A percentile compares a stretch with the other conserved stretches of the same genome.
Conservation (phyloP, 2,113 vertebrate species). For the Platichthys stellatus region DNA sequence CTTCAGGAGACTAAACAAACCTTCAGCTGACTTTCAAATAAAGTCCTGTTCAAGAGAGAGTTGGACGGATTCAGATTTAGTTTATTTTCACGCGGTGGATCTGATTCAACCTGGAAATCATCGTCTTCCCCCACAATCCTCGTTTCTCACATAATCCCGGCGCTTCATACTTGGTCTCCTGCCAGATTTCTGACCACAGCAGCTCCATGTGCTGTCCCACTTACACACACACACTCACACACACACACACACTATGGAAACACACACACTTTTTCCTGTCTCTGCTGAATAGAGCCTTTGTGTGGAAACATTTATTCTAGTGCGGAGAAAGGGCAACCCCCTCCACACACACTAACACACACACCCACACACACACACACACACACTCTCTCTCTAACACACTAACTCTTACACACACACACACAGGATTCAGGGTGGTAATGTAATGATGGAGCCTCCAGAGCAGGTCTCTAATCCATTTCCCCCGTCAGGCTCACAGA, state of each 20-base stretch:
- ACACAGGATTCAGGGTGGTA: conserved; percentile 33
- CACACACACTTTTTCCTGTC: conserved; percentile 43
- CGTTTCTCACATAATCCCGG: conserved; percentile 44
- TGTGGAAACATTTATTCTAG: conserved; percentile 67
- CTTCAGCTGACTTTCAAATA: too few species aligned
- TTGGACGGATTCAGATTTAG: background rate
- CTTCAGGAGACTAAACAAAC: background rate
- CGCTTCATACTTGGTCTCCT: conserved; percentile 21
- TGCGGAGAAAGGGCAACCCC: conserved; percentile 40
- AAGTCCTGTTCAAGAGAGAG: too few species aligned
- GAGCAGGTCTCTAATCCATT: conserved; percentile 55
- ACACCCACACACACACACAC: background rate
- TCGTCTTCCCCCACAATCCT: background rate
- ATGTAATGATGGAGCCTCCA: conserved; percentile 65
- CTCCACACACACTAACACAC: background rate
- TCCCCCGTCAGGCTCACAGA: conserved; percentile 28
- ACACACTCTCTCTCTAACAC: too few species aligned
- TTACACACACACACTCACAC: conserved; percentile 34
- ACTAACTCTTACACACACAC: background rate
- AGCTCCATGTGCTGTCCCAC: conserved; percentile 39
- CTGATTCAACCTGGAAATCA: conserved; percentile 14
- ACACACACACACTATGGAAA: conserved; percentile 7
- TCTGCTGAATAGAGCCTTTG: conserved; percentile 73
- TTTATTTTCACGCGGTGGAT: background rate
- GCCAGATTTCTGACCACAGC: conserved; percentile 52